Evolutionary conservation across 1,140 invertebrate genomes (phyloP).

Genomic region (Carposina sasakii): DNA sequence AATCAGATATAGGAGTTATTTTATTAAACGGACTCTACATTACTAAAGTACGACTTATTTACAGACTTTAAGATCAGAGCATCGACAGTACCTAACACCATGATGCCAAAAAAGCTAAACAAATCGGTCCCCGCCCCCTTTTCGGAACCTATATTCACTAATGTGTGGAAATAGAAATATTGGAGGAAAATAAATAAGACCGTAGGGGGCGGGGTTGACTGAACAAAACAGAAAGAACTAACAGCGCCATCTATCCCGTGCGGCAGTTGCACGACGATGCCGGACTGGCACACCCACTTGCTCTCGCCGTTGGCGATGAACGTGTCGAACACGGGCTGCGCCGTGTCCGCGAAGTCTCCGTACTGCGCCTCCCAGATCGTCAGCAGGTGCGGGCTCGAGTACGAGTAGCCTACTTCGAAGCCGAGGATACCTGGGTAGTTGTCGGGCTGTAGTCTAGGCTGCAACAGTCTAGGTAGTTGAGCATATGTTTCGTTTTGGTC

Average conservation of each 20-base stretch:
- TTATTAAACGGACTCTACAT: too few relatives aligned
- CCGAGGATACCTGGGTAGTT: constrained; percentile 71
- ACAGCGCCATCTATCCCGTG: constrained; percentile 91
- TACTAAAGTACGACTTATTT: too few relatives aligned
- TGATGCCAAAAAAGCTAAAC: too few relatives aligned
- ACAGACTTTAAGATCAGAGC: too few relatives aligned
- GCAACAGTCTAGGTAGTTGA: background rate
- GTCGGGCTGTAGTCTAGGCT: background rate
- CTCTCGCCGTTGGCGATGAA: constrained; percentile 85
- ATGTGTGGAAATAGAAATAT: too few relatives aligned
- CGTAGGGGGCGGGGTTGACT: too few relatives aligned
- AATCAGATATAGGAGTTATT: too few relatives aligned
- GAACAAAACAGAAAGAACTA: constrained; percentile 31
- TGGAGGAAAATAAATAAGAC: too few relatives aligned
- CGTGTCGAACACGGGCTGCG: constrained; percentile 90
- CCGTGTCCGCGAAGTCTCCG: constrained; percentile 91
- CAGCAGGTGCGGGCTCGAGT: constrained; percentile 85
- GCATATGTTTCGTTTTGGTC: background rate
- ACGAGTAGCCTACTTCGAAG: constrained; percentile 90
- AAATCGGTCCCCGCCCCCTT: too few relatives aligned
- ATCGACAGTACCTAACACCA: too few relatives aligned
- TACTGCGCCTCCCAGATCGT: constrained; percentile 94
- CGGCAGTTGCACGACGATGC: constrained; percentile 87
- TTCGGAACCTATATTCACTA: too few relatives aligned
- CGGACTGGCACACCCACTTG: constrained; percentile 90